These are phyloP conservation scores for Isurus oxyrinchus DNA, from an alignment of 2,113 vertebrate species.

Conservation along the genomic window DNA sequence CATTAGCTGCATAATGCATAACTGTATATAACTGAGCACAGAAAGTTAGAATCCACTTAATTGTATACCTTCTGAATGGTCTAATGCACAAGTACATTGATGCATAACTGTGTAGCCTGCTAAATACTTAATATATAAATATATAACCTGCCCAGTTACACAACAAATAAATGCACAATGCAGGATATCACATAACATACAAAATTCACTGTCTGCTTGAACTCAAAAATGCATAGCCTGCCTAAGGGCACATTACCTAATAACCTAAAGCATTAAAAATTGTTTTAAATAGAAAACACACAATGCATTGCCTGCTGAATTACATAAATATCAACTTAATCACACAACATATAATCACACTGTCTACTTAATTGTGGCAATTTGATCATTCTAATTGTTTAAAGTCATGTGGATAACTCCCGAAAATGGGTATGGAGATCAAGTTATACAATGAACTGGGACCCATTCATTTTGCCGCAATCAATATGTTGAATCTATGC, in stretches of 20 bases:
- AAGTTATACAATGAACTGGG: background rate
- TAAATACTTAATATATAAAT: background rate
- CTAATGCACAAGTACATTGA: background rate
- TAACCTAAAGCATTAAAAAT: background rate
- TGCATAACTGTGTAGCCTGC: background rate
- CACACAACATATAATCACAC: background rate
- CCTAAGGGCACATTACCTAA: background rate
- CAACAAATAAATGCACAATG: background rate
- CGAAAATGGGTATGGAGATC: background rate
- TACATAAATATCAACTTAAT: background rate
- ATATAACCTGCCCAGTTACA: background rate
- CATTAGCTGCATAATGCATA: background rate
- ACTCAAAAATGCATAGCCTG: background rate
- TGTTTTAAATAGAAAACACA: background rate
- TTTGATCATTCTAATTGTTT: background rate
- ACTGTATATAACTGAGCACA: background rate
- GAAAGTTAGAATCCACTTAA: background rate
- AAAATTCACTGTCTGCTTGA: background rate
- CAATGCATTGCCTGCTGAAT: background rate
- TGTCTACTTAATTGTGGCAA: conserved; percentile 2
- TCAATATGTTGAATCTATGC: background rate
- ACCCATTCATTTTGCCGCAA: background rate
- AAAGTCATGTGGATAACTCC: background rate
- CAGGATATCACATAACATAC: background rate
- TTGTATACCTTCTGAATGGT: background rate